Conservation (phyloP, 92 coral and sea anemone genomes). For the Siderastrea siderea region DNA sequence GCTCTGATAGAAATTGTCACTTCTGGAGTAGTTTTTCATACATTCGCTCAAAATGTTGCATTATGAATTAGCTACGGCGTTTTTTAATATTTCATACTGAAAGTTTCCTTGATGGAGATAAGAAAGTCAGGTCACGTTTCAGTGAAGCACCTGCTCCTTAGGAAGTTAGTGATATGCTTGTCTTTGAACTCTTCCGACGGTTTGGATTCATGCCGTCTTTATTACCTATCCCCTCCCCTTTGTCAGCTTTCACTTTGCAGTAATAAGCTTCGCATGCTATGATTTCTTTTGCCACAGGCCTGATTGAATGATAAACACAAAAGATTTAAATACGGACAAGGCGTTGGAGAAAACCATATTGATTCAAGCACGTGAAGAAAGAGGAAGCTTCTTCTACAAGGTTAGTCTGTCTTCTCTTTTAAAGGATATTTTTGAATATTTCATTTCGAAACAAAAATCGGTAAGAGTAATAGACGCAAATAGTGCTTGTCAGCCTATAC, state of each 20-base stretch:
- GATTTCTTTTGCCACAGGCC: conserved; percentile 4
- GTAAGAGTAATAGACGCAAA: not conserved
- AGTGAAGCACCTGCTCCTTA: conserved; percentile 1
- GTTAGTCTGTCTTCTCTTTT: not conserved
- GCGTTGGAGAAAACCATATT: conserved; percentile 1
- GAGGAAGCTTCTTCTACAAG: not conserved
- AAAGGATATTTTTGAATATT: too few relatives aligned
- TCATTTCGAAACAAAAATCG: not conserved
- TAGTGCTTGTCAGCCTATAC: not conserved
- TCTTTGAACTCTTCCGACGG: conserved; percentile 36
- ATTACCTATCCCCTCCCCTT: conserved; percentile 40
- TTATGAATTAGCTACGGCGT: not conserved
- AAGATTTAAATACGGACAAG: conserved; percentile 16
- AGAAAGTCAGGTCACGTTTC: conserved; percentile 1
- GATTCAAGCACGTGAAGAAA: conserved; percentile 10
- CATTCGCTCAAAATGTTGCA: not conserved
- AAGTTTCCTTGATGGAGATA: conserved; percentile 28
- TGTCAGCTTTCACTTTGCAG: conserved; percentile 1
- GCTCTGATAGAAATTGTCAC: conserved; percentile 4
- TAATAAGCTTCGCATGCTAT: conserved; percentile 7
- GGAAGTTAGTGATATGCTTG: not conserved
- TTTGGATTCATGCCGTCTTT: not conserved
- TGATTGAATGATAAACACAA: conserved; percentile 34
- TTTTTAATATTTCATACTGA: conserved; percentile 9
- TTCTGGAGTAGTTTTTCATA: not conserved